These are phyloP conservation scores for Tachyglossus aculeatus DNA, from an alignment of 2,797 vertebrate species.

Conservation along the genomic window DNA sequence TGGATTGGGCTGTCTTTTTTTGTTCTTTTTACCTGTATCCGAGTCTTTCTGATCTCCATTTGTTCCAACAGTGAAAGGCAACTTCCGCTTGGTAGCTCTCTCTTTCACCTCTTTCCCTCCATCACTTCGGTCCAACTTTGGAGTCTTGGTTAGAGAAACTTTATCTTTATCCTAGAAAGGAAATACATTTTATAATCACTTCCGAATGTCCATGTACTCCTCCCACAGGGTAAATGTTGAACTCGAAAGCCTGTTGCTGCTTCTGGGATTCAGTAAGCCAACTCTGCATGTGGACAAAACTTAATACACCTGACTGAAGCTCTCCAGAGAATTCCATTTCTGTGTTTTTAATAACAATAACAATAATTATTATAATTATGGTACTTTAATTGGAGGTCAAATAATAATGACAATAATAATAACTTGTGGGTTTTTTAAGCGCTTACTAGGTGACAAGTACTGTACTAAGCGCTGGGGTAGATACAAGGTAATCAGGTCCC, in stretches of 20 bases:
- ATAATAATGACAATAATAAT: too few relatives aligned
- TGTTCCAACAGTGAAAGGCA: constrained; percentile 96
- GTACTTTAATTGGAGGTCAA: too few relatives aligned
- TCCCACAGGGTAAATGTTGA: neutral
- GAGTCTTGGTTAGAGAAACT: constrained; percentile 98
- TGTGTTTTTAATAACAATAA: too few relatives aligned
- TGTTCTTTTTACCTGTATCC: constrained; percentile 86
- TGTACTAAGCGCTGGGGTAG: too few relatives aligned
- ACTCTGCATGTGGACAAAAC: neutral
- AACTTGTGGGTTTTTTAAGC: too few relatives aligned
- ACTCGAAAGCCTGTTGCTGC: neutral
- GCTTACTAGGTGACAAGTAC: too few relatives aligned
- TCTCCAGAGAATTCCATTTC: too few relatives aligned
- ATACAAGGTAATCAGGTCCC: too few relatives aligned
- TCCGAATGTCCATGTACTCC: neutral
- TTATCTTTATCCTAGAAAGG: constrained; percentile 92
- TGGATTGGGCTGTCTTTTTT: neutral
- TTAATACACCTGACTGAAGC: too few relatives aligned
- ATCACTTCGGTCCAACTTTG: constrained; percentile 96
- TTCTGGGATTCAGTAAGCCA: neutral
- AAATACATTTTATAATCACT: constrained; percentile 23
- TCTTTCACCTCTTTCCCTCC: constrained; percentile 99
- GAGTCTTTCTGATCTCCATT: constrained; percentile 99
- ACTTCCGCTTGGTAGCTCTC: constrained; percentile 93
- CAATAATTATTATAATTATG: too few relatives aligned